Evolutionary conservation across 2,797 vertebrate species (phyloP).

Genomic region (Lacerta bilineata): DNA sequence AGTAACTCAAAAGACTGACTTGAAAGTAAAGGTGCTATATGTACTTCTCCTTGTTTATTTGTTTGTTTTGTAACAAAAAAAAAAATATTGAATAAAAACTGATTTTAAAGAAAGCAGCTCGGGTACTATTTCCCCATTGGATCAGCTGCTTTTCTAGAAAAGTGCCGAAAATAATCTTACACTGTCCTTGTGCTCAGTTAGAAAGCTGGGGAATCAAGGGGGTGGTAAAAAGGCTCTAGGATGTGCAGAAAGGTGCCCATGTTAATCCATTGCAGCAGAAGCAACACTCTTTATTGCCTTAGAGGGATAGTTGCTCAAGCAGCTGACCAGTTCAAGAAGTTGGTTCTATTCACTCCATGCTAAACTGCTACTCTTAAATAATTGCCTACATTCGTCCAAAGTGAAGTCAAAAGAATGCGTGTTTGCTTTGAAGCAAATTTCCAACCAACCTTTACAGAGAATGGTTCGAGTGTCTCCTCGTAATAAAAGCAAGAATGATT

Average conservation of each 20-base stretch:
- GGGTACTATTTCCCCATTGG: neutral
- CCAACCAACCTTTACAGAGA: constrained; percentile 36
- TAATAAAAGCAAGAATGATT: neutral
- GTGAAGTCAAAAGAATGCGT: constrained; percentile 17
- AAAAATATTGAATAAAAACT: too few species aligned
- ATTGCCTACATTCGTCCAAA: neutral
- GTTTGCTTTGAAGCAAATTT: constrained; percentile 41
- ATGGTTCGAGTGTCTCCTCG: neutral
- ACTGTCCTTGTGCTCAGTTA: neutral
- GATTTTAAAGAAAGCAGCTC: neutral
- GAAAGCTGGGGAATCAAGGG: neutral
- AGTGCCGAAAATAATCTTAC: neutral
- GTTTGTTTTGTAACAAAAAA: too few species aligned
- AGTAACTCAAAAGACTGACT: neutral
- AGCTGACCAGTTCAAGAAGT: neutral
- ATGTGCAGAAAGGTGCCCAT: neutral
- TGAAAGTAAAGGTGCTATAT: too few species aligned
- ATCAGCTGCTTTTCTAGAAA: constrained; percentile 4
- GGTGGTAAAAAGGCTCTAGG: neutral
- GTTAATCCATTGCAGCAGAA: neutral
- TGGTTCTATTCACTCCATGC: neutral
- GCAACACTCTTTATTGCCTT: neutral
- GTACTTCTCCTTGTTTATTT: too few species aligned
- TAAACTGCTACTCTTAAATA: neutral
- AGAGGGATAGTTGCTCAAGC: neutral